Base-by-base conservation (phyloP, 2,888 invertebrate species). In the Hyposoter dolosus region DNA sequence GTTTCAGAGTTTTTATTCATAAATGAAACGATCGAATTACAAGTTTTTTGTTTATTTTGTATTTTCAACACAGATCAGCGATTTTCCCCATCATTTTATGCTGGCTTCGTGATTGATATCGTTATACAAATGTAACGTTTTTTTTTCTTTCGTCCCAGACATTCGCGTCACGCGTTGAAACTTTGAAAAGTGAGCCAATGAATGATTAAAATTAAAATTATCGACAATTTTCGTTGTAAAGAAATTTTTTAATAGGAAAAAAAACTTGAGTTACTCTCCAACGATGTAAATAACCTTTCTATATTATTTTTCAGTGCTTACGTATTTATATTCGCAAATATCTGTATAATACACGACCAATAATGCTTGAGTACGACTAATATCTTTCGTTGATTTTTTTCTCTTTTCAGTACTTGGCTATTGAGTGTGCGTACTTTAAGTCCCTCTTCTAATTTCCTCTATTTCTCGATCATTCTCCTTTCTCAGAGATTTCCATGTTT, bases 351-450 rank as follows among this genome's bases (percentile, higher is more conserved):
- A 66, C 35, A 45, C 50, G 50, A 77, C 19, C 53, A 66, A 77
- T 77, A 71, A 66, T 63, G 71, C 72, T 86, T 81, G 66, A 40
- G 43, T 68, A 77, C 15, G 45, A 80, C 80, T 77, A 79, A 76
- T 83, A 65, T 19, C 40, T 65, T 28, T 76, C 63, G 60, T 60
- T 60, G 60, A 60, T 65, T 28, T 63, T 45, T 40, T 50, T 76
- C n/a, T 69, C 28, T 79, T 84, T 82, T 68, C 86, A 84, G 71
- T 79, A 75, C 76, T 82, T 76, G 66, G 83, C 87, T 82, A 83
- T 77, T 83, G 63, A 82, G 79, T 80, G 84, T 84, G 77, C 69
- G 77, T 79, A 82, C 75, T 80, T 69, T 76, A 65, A 75, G 80
- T 66, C 28, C 40, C 45, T 78, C 65, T 69, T 71, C 35, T 43